Evolutionary conservation across 2,888 invertebrate genomes (phyloP).

Genomic region (Hanleya hanleyi): DNA sequence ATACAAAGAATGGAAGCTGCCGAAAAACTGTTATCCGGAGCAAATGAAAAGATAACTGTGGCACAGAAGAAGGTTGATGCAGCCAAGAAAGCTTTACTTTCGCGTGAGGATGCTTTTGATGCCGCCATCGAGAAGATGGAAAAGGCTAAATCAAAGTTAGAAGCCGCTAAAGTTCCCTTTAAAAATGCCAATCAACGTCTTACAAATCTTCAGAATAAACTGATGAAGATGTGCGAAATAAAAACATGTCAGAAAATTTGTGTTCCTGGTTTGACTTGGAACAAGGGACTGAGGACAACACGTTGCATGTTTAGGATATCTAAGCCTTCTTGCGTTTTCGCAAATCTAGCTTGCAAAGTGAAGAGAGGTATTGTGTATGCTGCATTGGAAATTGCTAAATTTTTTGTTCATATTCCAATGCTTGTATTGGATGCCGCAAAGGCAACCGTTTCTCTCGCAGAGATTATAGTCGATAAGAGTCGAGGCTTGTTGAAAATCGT

Average conservation of each 20-base stretch:
- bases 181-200: background rate
- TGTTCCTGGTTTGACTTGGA: constrained; percentile 1
- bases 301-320: background rate
- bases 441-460: background rate
- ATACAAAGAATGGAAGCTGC: background rate
- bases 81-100: background rate
- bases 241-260: background rate
- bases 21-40: background rate
- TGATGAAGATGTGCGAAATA: background rate
- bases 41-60: background rate
- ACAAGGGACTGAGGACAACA: background rate
- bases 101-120: constrained; percentile 1
- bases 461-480: constrained; percentile 4
- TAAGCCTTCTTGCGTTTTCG: background rate
- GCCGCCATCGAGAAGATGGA: background rate
- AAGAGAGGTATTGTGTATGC: background rate
- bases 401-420: background rate
- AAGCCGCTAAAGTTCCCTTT: constrained; percentile 3
- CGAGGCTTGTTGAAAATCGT: background rate
- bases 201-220: background rate
- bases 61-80: background rate
- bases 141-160: constrained; percentile 1
- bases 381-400: constrained; percentile 9
- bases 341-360: background rate
- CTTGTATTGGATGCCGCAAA: background rate